phyloP scores from a whole-genome alignment of 2,797 vertebrate genomes.

The Sitta carolinensis region DNA sequence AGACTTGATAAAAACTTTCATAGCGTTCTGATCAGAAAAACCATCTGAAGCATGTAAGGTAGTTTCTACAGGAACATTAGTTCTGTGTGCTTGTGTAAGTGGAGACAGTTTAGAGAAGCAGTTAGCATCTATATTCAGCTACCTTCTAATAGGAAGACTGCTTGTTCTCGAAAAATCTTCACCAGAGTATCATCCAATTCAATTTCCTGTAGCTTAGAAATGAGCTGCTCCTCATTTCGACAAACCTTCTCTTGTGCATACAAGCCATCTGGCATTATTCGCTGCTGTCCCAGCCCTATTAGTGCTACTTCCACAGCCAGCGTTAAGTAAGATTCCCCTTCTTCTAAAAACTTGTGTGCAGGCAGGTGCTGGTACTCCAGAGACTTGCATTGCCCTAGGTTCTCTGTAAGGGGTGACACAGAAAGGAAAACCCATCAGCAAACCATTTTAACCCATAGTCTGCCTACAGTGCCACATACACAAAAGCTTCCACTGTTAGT shows the following conservation, averaged over 20 bases:
- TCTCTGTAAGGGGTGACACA: constrained; percentile 75
- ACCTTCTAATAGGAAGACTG: constrained; percentile 93
- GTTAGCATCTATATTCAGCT: constrained; percentile 54
- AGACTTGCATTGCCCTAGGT: constrained; percentile 85
- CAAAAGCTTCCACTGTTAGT: neutral
- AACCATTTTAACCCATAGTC: neutral
- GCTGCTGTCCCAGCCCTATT: constrained; percentile 92
- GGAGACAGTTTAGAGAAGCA: constrained; percentile 18
- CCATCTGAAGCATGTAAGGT: neutral
- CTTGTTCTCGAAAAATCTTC: constrained; percentile 95
- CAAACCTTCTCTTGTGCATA: constrained; percentile 96
- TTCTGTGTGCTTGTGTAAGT: neutral
- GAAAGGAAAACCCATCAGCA: constrained; percentile 18
- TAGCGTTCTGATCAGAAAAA: neutral
- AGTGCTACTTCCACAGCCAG: constrained; percentile 91
- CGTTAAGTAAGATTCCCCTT: constrained; percentile 87
- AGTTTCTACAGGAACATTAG: neutral
- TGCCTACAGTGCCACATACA: neutral
- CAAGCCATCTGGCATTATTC: constrained; percentile 93
- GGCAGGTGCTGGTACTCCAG: constrained; percentile 88
- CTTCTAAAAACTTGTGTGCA: constrained; percentile 87
- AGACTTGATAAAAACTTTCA: neutral
- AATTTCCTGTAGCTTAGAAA: constrained; percentile 92
- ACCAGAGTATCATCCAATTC: constrained; percentile 87
- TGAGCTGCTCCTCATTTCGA: constrained; percentile 93